These are phyloP conservation scores for Eristalinus aeneus DNA, from an alignment of 2,888 invertebrate species.

Conservation along the genomic window DNA sequence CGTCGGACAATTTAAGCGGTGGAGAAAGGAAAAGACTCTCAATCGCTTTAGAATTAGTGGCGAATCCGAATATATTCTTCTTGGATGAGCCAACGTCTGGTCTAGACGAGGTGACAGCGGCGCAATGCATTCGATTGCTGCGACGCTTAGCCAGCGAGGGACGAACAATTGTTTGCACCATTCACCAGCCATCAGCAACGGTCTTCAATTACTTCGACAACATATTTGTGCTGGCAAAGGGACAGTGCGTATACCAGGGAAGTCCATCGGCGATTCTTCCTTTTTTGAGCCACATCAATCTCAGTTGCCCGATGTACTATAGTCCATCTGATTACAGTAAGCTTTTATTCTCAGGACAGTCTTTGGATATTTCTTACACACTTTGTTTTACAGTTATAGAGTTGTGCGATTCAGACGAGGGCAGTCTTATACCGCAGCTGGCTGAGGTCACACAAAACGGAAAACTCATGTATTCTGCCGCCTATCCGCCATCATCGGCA, in stretches of 20 bases:
- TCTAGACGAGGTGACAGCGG: conserved; percentile 85
- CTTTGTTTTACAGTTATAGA: conserved; percentile 83
- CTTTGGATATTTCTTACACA: not conserved
- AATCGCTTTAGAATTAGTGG: conserved; percentile 90
- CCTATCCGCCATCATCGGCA: conserved; percentile 51
- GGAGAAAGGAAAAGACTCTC: conserved; percentile 91
- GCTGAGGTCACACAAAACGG: conserved; percentile 84
- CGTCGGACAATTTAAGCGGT: conserved; percentile 85
- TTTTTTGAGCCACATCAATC: conserved; percentile 82
- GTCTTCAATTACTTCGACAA: conserved; percentile 85
- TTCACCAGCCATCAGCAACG: conserved; percentile 87
- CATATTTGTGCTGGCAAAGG: conserved; percentile 85
- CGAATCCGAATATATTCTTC: conserved; percentile 92
- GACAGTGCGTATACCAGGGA: conserved; percentile 86
- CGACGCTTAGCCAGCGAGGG: conserved; percentile 84
- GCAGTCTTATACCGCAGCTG: conserved; percentile 81
- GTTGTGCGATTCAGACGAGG: conserved; percentile 82
- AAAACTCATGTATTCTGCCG: conserved; percentile 78
- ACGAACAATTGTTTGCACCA: conserved; percentile 86
- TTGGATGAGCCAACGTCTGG: conserved; percentile 91
- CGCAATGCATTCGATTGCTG: conserved; percentile 84
- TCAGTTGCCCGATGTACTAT: conserved; percentile 84
- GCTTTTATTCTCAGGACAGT: conserved; percentile 73
- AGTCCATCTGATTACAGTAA: conserved; percentile 88
- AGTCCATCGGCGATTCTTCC: conserved; percentile 84